Conservation (phyloP, 2,888 invertebrate genomes). For the Cataglyphis albicans region DNA sequence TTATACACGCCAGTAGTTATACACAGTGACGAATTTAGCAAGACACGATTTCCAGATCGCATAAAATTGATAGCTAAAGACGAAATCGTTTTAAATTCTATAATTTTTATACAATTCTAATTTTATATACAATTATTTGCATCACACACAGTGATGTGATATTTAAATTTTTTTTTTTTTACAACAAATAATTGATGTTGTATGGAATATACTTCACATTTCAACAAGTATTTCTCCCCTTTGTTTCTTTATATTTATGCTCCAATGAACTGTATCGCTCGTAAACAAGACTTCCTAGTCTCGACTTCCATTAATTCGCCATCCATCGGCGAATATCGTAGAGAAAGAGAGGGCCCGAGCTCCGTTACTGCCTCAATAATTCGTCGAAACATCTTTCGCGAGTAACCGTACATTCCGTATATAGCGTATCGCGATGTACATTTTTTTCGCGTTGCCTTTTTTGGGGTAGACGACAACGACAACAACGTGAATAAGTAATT, state of each 20-base stretch:
- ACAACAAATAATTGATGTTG: background rate
- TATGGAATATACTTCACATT: conserved; percentile 21
- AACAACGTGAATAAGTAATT: conserved; percentile 40
- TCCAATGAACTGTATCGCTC: conserved; percentile 80
- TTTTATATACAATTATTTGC: background rate
- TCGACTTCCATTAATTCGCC: conserved; percentile 75
- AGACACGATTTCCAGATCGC: background rate
- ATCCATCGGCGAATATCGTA: conserved; percentile 71
- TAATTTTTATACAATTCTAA: background rate
- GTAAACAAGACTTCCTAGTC: conserved; percentile 73
- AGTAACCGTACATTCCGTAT: conserved; percentile 50
- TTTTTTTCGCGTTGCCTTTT: conserved; percentile 14
- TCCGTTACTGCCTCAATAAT: conserved; percentile 73
- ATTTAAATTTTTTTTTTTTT: background rate
- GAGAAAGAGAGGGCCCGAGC: conserved; percentile 48
- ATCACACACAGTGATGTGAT: background rate
- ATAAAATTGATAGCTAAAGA: background rate
- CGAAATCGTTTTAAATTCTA: background rate
- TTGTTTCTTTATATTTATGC: conserved; percentile 79
- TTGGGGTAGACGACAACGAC: background rate
- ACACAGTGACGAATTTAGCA: background rate
- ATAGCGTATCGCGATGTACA: background rate
- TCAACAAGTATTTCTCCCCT: conserved; percentile 49
- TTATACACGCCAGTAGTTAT: conserved; percentile 41
- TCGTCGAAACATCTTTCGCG: conserved; percentile 53